Conservation (phyloP, 2,113 vertebrate genomes). For the Pelecanoides urinatrix region DNA sequence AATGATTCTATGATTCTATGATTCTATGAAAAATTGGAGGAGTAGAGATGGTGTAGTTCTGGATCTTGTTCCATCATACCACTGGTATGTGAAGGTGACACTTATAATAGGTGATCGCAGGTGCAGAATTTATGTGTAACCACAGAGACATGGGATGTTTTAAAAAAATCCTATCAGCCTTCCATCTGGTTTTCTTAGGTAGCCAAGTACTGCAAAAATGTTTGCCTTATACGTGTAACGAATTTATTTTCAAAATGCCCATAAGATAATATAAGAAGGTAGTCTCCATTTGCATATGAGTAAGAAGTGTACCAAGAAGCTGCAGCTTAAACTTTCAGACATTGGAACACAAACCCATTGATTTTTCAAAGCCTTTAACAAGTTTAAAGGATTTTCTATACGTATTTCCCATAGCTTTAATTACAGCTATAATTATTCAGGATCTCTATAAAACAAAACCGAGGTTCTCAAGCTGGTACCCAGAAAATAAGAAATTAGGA, state of each 20-base stretch:
- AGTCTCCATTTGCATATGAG: not conserved
- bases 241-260: not conserved
- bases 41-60: not conserved
- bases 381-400: not conserved
- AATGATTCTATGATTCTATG: too few species aligned
- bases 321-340: not conserved
- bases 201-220: not conserved
- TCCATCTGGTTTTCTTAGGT: not conserved
- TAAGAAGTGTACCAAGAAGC: not conserved
- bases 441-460: not conserved
- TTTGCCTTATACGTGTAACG: not conserved
- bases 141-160: too few species aligned
- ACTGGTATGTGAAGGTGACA: not conserved
- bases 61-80: not conserved
- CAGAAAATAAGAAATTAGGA: not conserved
- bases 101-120: not conserved
- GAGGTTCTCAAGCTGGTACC: not conserved
- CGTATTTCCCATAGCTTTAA: not conserved
- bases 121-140: not conserved
- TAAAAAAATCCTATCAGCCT: not conserved
- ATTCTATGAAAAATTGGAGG: fast-evolving
- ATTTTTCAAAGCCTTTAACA: not conserved
- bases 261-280: not conserved
- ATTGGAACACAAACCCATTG: not conserved
- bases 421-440: not conserved